Evolutionary conservation across 2,888 invertebrate genomes (phyloP), one percentile per base, ranked within the genome.

Genomic region (Cheilosia impressa): DNA sequence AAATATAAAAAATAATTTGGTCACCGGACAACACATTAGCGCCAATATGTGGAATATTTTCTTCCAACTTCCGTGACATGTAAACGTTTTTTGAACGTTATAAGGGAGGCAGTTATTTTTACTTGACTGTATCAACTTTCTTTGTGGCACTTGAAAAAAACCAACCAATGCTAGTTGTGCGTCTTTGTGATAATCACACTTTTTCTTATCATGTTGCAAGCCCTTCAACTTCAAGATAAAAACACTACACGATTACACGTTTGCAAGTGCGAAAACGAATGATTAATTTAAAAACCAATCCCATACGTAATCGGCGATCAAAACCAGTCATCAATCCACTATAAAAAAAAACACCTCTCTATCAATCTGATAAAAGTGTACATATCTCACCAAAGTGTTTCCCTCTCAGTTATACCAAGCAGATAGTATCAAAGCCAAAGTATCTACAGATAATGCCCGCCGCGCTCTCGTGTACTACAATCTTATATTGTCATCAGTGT

Each of bases 391-490:
- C 17, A 34, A 62, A 62, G 22, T 27, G 27, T 55, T 53, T 62
- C 58, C 62, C 62, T 62, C 34, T 62, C 66, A 58, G 52, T 41
- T 41, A 50, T 45, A 60, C 27, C 19, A 27, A 17, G 17, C 4
- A 65, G 60, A 55, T 47, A 69, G 53, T 50, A 65, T 81, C 69
- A 78, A 66, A 62, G 55, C 22, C 45, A 73, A 50, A 47, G 27
- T 31, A 72, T 79, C 65, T 72, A 72, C 27, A 72, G 72, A 79
- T 73, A 80, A 63, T 75, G 60, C 50, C 31, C 17, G 52, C 31
- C 41, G 24, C 24, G 47, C 55, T 73, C 41, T 68, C 27, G 27
- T 27, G 57, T n/a, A 62, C 19, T 50, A 10, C 38, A 43, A 47
- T 38, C 34, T 15, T 60, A 53, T 66, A 66, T 50, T 66, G 53